Evolutionary conservation across 2,797 vertebrate genomes (phyloP), one percentile per base, ranked within the genome.

Genomic region (Acipenser transmontanus): DNA sequence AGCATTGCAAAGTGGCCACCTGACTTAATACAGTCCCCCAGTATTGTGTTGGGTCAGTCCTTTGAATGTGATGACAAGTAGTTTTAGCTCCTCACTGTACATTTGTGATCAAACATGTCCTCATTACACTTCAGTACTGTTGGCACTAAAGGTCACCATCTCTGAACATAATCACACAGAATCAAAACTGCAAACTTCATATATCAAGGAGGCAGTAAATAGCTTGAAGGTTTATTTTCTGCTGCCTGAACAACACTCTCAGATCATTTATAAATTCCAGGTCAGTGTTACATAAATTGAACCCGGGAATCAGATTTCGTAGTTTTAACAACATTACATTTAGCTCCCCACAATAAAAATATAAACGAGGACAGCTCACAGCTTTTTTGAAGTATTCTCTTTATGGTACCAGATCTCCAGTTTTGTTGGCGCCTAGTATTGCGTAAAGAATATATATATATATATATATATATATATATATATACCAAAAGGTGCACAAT

Each of bases 131-230:
- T 95, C 95, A 95, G 93, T 97, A 94, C 93, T 93, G 92, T 94
- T 94, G 93, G 92, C 91, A 95, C 91, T 93, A 98, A 99, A 99
- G 97, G 96, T 99, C 97, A 99, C 91, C 93, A 93, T 93, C 94
- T 91, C 91, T 89, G 93, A 96, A 96, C 93, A 97, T 97, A 96
- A 98, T 96, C 95, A 95, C 93, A 93, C 92, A 95, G 95, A 98
- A 98, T 98, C 95, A 97, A 97, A 98, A 92, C 92, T 91, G 94
- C 95, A 96, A 98, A 98, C 95, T 97, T 96, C 96, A 96, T 95
- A 95, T 92, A 96, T 97, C 94, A 97, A 90, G 76, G 87, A 93
- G 90, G 94, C 92, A 93, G 94, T 95, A 98, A 98, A 98, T 93
- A 97, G 93, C 93, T 91, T 59, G 75, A 73, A 91, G 93, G 91